Conservation (phyloP, 2,888 invertebrate species). For the Formica aserva region DNA sequence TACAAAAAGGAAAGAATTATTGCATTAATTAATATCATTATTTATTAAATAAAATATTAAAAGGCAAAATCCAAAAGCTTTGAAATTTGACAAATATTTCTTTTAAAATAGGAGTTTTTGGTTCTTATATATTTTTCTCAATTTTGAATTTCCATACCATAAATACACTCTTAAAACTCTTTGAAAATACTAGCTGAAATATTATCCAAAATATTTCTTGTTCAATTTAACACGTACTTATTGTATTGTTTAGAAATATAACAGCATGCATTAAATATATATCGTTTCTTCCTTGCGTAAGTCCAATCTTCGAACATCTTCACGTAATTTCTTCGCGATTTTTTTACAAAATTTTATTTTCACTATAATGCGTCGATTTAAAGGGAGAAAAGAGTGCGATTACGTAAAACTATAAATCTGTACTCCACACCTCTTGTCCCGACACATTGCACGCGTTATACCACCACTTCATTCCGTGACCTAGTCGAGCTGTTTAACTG, state of each 20-base stretch:
- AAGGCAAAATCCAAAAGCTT: background rate
- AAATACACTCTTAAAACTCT: background rate
- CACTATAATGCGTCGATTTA: background rate
- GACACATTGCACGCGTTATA: slow-evolving; percentile 34
- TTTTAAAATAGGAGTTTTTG: background rate
- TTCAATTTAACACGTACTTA: background rate
- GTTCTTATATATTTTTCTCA: background rate
- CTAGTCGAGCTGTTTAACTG: slow-evolving; percentile 52
- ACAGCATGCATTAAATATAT: background rate
- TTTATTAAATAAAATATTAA: background rate
- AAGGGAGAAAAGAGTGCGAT: background rate
- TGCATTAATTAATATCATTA: background rate
- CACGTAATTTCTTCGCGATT: background rate
- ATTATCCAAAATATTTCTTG: background rate
- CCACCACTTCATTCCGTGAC: slow-evolving; percentile 47
- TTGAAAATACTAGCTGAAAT: background rate
- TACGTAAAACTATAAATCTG: slow-evolving; percentile 34
- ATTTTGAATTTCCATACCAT: background rate
- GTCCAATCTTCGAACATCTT: background rate
- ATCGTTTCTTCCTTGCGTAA: background rate
- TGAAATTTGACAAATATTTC: background rate
- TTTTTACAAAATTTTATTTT: background rate
- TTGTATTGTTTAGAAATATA: background rate
- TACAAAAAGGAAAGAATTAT: background rate
- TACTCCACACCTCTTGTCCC: background rate